Conservation (phyloP, 2,888 invertebrate genomes). For the Brassicogethes aeneus region DNA sequence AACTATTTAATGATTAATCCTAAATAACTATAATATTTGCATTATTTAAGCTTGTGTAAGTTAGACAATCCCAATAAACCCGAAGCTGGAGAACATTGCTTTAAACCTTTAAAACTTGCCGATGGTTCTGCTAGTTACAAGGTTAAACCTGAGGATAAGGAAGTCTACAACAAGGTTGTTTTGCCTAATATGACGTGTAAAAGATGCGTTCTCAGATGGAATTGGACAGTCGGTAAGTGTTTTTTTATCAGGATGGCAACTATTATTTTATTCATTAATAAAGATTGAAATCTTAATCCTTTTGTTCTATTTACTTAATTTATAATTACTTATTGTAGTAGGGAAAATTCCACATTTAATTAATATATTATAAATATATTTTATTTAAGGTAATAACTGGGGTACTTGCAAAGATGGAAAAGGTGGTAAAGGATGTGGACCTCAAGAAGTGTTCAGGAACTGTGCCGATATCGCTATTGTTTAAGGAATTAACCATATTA, state of each 20-base stretch:
- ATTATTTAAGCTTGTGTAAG: conserved; percentile 43
- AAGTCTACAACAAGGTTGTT: conserved; percentile 24
- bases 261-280: no score
- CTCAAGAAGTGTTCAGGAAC: conserved; percentile 37
- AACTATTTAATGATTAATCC: no score
- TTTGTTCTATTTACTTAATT: no score
- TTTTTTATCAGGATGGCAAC: no score
- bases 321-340: no score
- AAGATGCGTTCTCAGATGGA: conserved; percentile 43
- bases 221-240: no score
- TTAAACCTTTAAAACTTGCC: conserved; percentile 26
- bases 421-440: conserved; percentile 33
- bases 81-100: conserved; percentile 46
- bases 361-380: no score
- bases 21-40: no score
- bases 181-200: conserved; percentile 39
- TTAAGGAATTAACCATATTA: no score
- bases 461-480: conserved; percentile 37
- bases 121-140: conserved; percentile 28
- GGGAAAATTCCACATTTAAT: no score
- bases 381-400: conserved; percentile 36
- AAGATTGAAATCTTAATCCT: no score
- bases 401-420: conserved; percentile 34
- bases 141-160: conserved; percentile 19
- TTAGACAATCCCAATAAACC: conserved; percentile 32